Conservation (phyloP, 30 jellyfish, hydroid and myxozoan species). For the Hydra vulgaris region DNA sequence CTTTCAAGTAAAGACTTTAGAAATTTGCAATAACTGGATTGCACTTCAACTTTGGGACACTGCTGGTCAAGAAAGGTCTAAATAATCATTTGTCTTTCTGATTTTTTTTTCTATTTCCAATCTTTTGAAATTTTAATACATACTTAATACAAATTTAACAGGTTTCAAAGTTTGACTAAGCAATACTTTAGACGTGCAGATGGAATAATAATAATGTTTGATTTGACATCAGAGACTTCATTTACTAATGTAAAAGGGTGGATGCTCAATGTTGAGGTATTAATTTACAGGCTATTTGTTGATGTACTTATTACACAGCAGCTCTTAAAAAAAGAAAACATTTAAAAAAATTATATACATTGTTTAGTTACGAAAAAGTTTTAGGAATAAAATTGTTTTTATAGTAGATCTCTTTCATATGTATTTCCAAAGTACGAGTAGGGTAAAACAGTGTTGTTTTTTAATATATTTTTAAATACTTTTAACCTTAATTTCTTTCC, state of each 20-base stretch:
- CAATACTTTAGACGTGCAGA: slow-evolving; percentile 94
- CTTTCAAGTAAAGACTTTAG: slow-evolving; percentile 69
- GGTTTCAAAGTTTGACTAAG: slow-evolving; percentile 90
- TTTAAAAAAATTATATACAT: neutral
- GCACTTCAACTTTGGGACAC: slow-evolving; percentile 97
- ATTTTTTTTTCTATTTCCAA: neutral
- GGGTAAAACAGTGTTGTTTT: no score
- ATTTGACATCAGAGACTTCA: slow-evolving; percentile 71
- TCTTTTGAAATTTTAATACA: no score
- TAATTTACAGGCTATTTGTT: no score
- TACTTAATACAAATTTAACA: neutral
- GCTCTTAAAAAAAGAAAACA: neutral
- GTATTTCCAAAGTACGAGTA: no score
- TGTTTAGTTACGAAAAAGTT: neutral
- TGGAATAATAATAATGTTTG: slow-evolving; percentile 87
- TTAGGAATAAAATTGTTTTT: neutral
- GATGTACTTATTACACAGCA: neutral
- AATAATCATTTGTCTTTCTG: no score
- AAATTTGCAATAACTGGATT: slow-evolving; percentile 59
- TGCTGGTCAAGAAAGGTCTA: slow-evolving; percentile 97
- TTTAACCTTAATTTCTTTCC: no score
- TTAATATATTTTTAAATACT: no score
- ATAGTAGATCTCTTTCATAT: neutral
- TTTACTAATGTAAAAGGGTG: slow-evolving; percentile 75
- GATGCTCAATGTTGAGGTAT: slow-evolving; percentile 92